phyloP scores from a whole-genome alignment of 2,797 vertebrate genomes.

The Eulemur coronatus region DNA sequence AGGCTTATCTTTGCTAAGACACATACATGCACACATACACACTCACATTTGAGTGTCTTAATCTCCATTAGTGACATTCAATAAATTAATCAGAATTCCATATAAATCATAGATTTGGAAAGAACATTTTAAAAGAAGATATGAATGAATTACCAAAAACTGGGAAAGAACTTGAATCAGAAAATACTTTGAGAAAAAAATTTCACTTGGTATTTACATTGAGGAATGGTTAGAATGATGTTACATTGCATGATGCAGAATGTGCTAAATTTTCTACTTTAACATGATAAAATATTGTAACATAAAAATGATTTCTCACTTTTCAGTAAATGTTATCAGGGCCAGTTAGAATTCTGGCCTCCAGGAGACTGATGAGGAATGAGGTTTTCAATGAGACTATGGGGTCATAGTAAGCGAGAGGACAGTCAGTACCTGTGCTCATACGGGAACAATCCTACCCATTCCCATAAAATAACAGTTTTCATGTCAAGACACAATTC shows the following conservation, averaged over 20 bases:
- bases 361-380: not conserved
- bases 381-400: not conserved
- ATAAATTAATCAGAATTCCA: not conserved
- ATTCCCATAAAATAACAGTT: not conserved
- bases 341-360: not conserved
- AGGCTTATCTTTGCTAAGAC: not conserved
- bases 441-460: not conserved
- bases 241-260: not conserved
- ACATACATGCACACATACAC: not conserved
- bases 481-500: not conserved
- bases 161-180: not conserved
- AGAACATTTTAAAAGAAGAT: not conserved
- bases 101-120: not conserved
- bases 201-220: not conserved
- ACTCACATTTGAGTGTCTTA: not conserved
- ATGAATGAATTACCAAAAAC: not conserved
- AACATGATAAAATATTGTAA: not conserved
- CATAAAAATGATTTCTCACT: not conserved
- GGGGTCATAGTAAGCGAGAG: not conserved
- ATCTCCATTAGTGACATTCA: not conserved
- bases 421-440: not conserved
- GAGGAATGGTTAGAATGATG: not conserved
- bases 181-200: not conserved
- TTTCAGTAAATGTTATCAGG: not conserved
- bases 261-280: not conserved